Evolutionary conservation across 2,888 invertebrate species (phyloP), one percentile per base, ranked within the genome.

Genomic region (Lottia gigantea): DNA sequence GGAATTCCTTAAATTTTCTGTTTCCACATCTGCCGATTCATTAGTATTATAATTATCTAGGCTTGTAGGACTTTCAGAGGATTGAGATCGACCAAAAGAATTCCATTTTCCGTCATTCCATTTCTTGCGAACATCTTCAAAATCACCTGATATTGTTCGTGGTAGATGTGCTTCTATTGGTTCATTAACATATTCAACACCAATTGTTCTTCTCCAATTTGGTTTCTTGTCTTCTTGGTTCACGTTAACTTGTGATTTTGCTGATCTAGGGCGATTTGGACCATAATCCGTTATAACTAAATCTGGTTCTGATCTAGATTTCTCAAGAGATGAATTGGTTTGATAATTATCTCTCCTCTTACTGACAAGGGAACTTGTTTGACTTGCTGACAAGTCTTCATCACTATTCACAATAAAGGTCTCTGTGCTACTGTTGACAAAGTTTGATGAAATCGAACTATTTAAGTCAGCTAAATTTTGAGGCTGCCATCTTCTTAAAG

Each of bases 361-460:
- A 46, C 46, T n/a, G 31, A 15, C 62, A 14, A 25, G 74, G 71
- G 63, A 74, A 72, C 55, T 55, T 23, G 55, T 23, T 40, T 62
- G 23, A n/a, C 67, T 67, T 45, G 46, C 23, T 40, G 47, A n/a
- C 65, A 26, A 25, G 61, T 77, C 82, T 47, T 82, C 80, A 71
- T 83, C 83, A 72, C 82, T 82, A 47, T 79, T 85, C 8, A 84
- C 74, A 65, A 85, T 85, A 68, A 85, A 83, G 23, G 85, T 85
- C 46, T 82, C 85, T 3, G 82, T 81, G 72, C 85, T 85, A 61
- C 83, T 82, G 26, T 76, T 78, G 12, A 75, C 75, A 2, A 76
- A 74, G 14, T 26, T 66, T 40, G 62, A 64, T 26, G 61, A 63
- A n/a, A 68, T 55, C 47, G 68, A 66, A 62, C 70, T 70, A 23